Percentiles rank a stretch among this genome's conserved stretches.
These are phyloP conservation scores for Ceratothoa steindachneri DNA, from an alignment of 2,888 invertebrate species.

Conservation along the genomic window DNA sequence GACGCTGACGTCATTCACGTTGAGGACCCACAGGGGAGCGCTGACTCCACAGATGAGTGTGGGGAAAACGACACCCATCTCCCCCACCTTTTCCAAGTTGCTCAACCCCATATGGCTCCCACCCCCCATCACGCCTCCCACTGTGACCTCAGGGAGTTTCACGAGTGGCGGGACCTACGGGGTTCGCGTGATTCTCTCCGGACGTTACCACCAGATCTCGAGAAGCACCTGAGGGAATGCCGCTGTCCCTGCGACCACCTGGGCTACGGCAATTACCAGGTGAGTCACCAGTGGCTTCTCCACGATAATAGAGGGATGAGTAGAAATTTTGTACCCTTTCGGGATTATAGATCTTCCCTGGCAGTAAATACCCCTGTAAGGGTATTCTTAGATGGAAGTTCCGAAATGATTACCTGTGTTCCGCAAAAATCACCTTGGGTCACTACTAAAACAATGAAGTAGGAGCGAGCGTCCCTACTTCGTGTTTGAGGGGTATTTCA, in stretches of 20 bases:
- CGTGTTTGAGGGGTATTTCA: no score
- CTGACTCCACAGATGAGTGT: slow-evolving; percentile 17
- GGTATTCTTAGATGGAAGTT: no score
- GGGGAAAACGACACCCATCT: slow-evolving; percentile 5
- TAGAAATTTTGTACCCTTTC: no score
- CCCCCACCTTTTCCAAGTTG: not conserved
- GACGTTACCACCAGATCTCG: slow-evolving; percentile 42
- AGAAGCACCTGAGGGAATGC: slow-evolving; percentile 43
- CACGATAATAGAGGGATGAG: no score
- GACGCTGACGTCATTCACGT: slow-evolving; percentile 14
- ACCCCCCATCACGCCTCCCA: slow-evolving; percentile 40
- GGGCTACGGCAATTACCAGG: slow-evolving; percentile 47
- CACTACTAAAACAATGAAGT: no score
- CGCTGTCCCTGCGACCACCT: slow-evolving; percentile 45
- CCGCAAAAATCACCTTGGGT: no score
- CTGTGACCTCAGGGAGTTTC: slow-evolving; percentile 45
- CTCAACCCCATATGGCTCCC: not conserved
- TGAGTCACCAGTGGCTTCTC: slow-evolving; percentile 15
- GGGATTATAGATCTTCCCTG: no score
- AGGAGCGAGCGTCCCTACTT: no score
- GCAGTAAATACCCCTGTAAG: no score
- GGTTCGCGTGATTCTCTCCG: slow-evolving; percentile 41
- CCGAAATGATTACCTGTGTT: no score
- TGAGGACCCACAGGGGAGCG: not conserved
- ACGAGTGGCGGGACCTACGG: slow-evolving; percentile 39